Evolutionary conservation across 2,113 vertebrate species (phyloP), one percentile per base, ranked within the genome.

Genomic region (Heterochromis multidens): DNA sequence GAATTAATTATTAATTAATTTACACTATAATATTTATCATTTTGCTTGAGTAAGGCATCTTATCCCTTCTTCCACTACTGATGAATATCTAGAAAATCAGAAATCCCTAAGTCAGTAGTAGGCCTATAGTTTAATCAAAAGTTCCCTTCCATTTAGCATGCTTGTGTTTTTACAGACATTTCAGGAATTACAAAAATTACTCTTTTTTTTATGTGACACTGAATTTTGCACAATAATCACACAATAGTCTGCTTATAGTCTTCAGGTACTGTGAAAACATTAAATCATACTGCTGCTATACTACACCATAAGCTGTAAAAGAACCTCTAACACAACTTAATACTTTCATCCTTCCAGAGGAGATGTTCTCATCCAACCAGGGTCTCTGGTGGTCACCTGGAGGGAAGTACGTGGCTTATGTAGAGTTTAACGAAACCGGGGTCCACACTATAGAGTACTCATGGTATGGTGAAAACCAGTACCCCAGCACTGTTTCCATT

Each of bases 381-480:
- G 98, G 96, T 52, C 85, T 99, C 27, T 99, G 98, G 98, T 99
- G 98, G 98, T 99, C 98, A 88, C 97, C 98, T 67, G 96, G 94
- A 85, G 97, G 97, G 83, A 97, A 83, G 79, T 96, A 96, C 70
- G 87, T 99, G 95, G 98, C 98, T 13, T 99, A 97, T 3, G 95
- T 95, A 25, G 91, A 97, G 84, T 97, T 98, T 94, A 99, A 99
- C 83, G 98, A 99, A 90, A 97, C 96, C 1, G 85, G 91, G 13
- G 98, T 99, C 87, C 97, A 97, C 83, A 88, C 83, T 63, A 99
- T 99, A 76, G 97, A 99, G 91, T 99, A 99, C 93, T 94, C 97
- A 1, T 98, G 97, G 97, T 99, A 97, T 67, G 98, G 98, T 4
- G 94, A 97, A n/a, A 92, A 94, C n/a, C 98, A 99, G 89, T 99